A percentile compares a stretch with the other conserved stretches of the same genome.
Evolutionary conservation across 2,888 invertebrate genomes (phyloP).

Genomic region (Epinotia bilunana): DNA sequence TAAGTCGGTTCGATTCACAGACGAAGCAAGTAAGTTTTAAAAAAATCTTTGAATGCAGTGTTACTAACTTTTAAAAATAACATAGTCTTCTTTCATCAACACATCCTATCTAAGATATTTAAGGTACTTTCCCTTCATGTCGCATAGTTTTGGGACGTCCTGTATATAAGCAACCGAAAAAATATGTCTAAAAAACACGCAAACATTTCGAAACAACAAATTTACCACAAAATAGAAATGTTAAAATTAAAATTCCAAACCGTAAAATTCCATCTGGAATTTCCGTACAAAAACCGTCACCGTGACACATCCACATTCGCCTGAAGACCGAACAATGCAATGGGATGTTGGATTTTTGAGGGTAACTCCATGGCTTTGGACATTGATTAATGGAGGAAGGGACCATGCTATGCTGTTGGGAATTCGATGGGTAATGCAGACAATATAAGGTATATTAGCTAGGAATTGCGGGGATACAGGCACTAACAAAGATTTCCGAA

Average conservation of each 20-base stretch:
- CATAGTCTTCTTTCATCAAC: too few relatives aligned
- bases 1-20: too few relatives aligned
- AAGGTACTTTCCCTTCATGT: too few relatives aligned
- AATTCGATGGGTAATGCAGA: conserved; percentile 54
- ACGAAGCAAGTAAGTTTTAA: too few relatives aligned
- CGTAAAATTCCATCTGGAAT: conserved; percentile 42
- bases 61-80: too few relatives aligned
- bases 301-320: conserved; percentile 50
- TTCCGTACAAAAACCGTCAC: conserved; percentile 46
- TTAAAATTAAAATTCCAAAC: conserved; percentile 41
- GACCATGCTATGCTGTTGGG: conserved; percentile 49
- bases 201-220: conserved; percentile 26
- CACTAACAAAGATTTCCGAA: conserved; percentile 10
- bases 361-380: conserved; percentile 66
- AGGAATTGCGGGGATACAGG: conserved; percentile 48
- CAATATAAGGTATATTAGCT: conserved; percentile 62
- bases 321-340: conserved; percentile 56
- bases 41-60: too few relatives aligned
- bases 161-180: neutral
- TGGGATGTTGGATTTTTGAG: conserved; percentile 72
- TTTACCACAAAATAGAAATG: conserved; percentile 13
- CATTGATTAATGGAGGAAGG: conserved; percentile 68
- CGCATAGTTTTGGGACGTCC: too few relatives aligned
- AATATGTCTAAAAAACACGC: conserved; percentile 12
- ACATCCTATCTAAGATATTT: too few relatives aligned